Conservation (phyloP, 2,797 vertebrate species). For the Arctocebus calabarensis region DNA sequence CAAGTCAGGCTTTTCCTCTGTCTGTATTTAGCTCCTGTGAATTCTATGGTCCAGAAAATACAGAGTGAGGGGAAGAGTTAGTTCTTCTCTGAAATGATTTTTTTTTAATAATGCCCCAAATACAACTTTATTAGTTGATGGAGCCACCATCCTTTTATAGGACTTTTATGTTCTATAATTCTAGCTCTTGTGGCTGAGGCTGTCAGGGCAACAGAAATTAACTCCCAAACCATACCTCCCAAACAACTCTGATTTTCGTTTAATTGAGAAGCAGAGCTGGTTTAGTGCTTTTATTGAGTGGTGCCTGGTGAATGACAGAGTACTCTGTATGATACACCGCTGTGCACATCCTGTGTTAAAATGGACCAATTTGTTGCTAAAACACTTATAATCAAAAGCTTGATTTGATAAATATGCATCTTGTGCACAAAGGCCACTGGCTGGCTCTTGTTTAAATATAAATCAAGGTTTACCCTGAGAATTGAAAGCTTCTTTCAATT, state of each 20-base stretch:
- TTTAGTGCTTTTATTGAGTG: conserved; percentile 85
- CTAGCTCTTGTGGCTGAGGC: conserved; percentile 82
- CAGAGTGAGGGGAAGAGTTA: neutral
- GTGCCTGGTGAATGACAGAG: conserved; percentile 85
- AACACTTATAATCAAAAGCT: conserved; percentile 83
- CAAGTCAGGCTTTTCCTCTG: neutral
- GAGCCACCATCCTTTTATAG: conserved; percentile 67
- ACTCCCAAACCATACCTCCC: conserved; percentile 81
- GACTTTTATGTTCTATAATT: conserved; percentile 75
- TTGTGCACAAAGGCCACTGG: conserved; percentile 71
- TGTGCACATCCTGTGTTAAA: conserved; percentile 83
- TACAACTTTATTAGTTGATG: conserved; percentile 54
- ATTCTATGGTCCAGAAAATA: neutral
- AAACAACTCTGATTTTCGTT: conserved; percentile 85
- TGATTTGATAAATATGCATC: conserved; percentile 80
- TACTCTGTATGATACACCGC: conserved; percentile 58
- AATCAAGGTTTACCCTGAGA: conserved; percentile 51
- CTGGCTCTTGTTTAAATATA: conserved; percentile 81
- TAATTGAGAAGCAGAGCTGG: conserved; percentile 86
- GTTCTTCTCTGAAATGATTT: neutral
- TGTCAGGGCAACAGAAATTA: conserved; percentile 86
- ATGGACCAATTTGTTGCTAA: conserved; percentile 79
- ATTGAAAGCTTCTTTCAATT: conserved; percentile 71
- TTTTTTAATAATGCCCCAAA: neutral
- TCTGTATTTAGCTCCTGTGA: neutral